Percentiles rank a stretch among this genome's conserved stretches.
phyloP scores from a whole-genome alignment of 2,797 vertebrate genomes.

The Xiphorhynchus erythropygius region DNA sequence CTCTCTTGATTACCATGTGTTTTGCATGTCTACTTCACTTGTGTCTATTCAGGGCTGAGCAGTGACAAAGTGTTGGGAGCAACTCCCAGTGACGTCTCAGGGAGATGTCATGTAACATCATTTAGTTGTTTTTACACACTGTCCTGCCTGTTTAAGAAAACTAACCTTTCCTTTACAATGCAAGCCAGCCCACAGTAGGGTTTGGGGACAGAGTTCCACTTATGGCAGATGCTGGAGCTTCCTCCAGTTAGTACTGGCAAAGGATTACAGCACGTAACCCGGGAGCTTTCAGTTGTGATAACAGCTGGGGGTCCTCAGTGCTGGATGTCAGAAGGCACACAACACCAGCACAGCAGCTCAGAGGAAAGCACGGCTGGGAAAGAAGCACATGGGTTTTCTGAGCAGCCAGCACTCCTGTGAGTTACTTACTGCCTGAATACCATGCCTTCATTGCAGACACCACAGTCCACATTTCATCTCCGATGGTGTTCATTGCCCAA shows the following conservation, averaged over 20 bases:
- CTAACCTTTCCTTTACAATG: background rate
- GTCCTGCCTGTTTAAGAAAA: background rate
- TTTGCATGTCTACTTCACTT: background rate
- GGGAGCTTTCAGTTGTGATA: background rate
- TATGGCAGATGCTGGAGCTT: background rate
- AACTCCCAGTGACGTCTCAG: background rate
- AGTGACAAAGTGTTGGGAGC: background rate
- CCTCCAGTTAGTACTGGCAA: background rate
- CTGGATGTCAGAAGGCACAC: background rate
- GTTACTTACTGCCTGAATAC: background rate
- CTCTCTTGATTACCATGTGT: background rate
- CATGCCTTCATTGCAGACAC: too few species aligned
- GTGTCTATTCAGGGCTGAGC: background rate
- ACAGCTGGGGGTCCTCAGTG: fast-evolving
- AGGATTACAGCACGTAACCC: fast-evolving
- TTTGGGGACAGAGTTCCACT: background rate
- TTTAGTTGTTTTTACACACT: background rate
- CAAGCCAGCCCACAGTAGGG: background rate
- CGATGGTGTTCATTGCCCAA: fast-evolving
- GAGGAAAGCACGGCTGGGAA: background rate
- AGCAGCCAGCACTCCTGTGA: background rate
- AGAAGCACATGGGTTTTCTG: background rate
- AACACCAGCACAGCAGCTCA: background rate
- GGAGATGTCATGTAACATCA: background rate
- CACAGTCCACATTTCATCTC: background rate